Base-by-base conservation (phyloP, 2,797 vertebrate genomes). In the Anguilla anguilla region DNA sequence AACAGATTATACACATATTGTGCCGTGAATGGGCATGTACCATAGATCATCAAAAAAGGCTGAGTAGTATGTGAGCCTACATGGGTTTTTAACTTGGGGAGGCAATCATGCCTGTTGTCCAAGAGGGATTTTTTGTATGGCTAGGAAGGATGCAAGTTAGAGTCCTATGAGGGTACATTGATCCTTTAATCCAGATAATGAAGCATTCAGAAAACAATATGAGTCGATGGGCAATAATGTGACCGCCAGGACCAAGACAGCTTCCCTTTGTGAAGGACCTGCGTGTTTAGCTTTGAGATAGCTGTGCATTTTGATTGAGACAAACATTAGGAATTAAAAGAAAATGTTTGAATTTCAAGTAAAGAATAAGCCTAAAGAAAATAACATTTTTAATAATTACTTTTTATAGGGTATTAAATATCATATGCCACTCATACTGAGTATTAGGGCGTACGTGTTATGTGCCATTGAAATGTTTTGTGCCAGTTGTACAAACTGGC, bases 401-500 rank as follows among this genome's bases (percentile, higher is more conserved):
- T 53, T 9, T 53, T 53, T 13, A 53, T 31, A 43, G 31, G 19
- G 4, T 39, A 43, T 77, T 39, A 5, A 17, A 6, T 77, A 17
- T 15, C 3, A 43, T 19, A 43, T 77, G 6, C 64, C 35, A 77
- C 19, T 43, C 46, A 51, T 49, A 82, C 35, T 49, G 46, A 55
- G 35, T 74, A 9, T 53, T 25, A 31, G 53, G 61, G 74, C 2
- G 13, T 49, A 88, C 28, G 43, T 82, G 87, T 77, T 28, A 39
- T 51, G 43, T 69, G 85, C 43, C n/a, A 86, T 82, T 77, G 59
- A 74, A 17, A 46, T 39, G 28, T 10, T 22, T 35, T 77, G n/a
- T 46, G 85, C 79, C 46, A 74, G 25, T 25, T 39, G 28, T 28
- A 74, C 84, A 85, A 84, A 82, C 79, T 55, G 55, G 55, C 69